These are phyloP conservation scores for Percina caprodes DNA, from an alignment of 2,113 vertebrate species.

Conservation along the genomic window DNA sequence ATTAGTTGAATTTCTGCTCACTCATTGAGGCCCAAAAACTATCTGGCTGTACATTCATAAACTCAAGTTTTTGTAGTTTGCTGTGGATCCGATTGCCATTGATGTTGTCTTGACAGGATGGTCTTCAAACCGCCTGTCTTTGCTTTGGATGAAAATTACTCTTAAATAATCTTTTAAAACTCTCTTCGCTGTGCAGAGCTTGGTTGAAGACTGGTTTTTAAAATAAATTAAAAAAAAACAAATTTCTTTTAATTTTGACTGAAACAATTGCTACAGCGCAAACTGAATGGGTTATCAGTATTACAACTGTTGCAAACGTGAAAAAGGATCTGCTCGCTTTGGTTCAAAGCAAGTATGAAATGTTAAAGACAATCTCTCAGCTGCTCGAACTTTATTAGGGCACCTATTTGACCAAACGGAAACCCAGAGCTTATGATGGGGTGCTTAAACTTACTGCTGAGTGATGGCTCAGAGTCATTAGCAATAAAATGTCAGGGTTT, in stretches of 20 bases:
- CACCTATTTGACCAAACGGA: constrained; percentile 7
- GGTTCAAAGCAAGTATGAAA: not conserved
- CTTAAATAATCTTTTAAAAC: not conserved
- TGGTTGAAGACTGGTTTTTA: not conserved
- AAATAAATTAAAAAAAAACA: too few relatives aligned
- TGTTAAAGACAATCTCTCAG: not conserved
- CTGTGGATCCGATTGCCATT: not conserved
- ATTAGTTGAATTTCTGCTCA: not conserved
- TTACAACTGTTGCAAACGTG: not conserved
- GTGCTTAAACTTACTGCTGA: not conserved
- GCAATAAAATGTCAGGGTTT: constrained; percentile 16
- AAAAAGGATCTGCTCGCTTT: not conserved
- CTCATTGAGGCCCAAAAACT: too few relatives aligned
- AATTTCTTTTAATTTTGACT: not conserved
- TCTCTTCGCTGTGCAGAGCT: not conserved
- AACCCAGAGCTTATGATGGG: not conserved
- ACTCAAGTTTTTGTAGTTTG: not conserved
- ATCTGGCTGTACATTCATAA: not conserved
- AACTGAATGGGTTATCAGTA: not conserved
- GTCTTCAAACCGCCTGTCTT: not conserved
- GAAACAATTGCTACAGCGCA: not conserved
- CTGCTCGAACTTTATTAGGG: not conserved
- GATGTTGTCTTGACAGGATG: not conserved
- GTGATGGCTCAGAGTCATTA: not conserved
- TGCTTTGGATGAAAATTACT: not conserved